Evolutionary conservation across 2,797 vertebrate genomes (phyloP).

Genomic region (Allenopithecus nigroviridis): DNA sequence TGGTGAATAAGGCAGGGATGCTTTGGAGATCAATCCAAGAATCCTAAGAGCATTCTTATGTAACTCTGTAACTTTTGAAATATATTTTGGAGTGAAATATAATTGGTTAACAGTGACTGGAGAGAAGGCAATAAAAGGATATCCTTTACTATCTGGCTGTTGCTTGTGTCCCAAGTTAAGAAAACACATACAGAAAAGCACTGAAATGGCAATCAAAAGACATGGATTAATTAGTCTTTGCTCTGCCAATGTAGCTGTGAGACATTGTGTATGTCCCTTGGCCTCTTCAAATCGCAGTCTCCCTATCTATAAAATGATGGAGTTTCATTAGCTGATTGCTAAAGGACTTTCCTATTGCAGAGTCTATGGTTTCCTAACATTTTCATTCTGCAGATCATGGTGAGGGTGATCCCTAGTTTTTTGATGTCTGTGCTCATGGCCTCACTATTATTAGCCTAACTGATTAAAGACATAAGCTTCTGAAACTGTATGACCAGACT

Average conservation of each 20-base stretch:
- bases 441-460: background rate
- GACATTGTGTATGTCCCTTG: background rate
- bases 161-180: background rate
- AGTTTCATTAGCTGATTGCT: background rate
- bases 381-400: background rate
- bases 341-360: background rate
- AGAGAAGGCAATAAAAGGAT: background rate
- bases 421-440: background rate
- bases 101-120: background rate
- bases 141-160: background rate
- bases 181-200: background rate
- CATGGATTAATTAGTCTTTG: conserved; percentile 7
- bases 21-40: background rate
- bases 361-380: background rate
- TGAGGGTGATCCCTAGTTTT: background rate
- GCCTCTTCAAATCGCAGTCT: background rate
- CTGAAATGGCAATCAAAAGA: background rate
- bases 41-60: background rate
- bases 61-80: conserved; percentile 7
- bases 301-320: background rate
- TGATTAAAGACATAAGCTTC: background rate
- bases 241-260: background rate
- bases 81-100: background rate
- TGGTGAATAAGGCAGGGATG: background rate
- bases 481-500: background rate